Conservation (phyloP, 2,888 invertebrate species). For the Ligdia adustata region DNA sequence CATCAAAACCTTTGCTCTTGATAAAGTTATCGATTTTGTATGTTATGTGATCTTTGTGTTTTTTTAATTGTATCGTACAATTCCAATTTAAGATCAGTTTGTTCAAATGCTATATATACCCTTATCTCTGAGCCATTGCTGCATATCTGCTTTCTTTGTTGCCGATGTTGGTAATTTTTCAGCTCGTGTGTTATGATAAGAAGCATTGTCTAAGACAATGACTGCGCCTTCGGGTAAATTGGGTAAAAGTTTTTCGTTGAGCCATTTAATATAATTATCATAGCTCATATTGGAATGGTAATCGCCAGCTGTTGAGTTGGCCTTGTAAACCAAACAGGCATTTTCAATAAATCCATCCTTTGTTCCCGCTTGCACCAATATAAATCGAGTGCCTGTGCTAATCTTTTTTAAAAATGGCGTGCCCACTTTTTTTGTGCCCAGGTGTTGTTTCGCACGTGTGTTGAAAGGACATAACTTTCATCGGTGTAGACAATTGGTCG, state of each 20-base stretch:
- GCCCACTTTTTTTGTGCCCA: background rate
- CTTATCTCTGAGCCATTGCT: slow-evolving; percentile 31
- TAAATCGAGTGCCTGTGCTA: slow-evolving; percentile 33
- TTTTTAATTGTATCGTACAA: slow-evolving; percentile 11
- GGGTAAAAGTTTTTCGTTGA: slow-evolving; percentile 37
- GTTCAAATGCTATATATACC: slow-evolving; percentile 6
- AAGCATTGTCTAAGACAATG: slow-evolving; percentile 34
- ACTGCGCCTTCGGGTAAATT: slow-evolving; percentile 32
- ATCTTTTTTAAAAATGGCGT: background rate
- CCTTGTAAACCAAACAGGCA: slow-evolving; percentile 36
- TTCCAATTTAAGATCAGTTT: slow-evolving; percentile 17
- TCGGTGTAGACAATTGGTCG: background rate
- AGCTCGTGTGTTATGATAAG: slow-evolving; percentile 26
- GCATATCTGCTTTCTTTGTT: slow-evolving; percentile 31
- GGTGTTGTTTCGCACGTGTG: background rate
- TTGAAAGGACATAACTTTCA: background rate
- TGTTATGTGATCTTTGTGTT: background rate
- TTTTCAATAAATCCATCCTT: slow-evolving; percentile 37
- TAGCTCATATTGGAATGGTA: slow-evolving; percentile 37
- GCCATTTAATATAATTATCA: slow-evolving; percentile 39
- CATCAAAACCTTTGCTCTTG: background rate
- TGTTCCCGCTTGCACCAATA: slow-evolving; percentile 38
- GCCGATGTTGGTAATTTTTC: slow-evolving; percentile 24
- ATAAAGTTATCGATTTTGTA: background rate
- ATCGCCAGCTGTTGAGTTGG: slow-evolving; percentile 31